These are phyloP conservation scores for Atractosteus spatula DNA, from an alignment of 2,113 vertebrate genomes.

Conservation along the genomic window DNA sequence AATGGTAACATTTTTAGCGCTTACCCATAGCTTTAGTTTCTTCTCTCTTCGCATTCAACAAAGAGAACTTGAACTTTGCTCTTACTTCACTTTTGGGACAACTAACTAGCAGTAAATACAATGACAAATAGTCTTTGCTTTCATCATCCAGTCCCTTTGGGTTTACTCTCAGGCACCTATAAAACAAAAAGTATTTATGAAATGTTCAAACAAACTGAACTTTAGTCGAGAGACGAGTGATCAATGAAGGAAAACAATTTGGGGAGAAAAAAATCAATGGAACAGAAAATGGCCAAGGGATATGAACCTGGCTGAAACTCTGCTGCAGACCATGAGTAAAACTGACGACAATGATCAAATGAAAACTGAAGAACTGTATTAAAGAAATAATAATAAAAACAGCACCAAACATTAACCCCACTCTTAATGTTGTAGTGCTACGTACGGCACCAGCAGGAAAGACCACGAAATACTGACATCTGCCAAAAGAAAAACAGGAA, in stretches of 20 bases:
- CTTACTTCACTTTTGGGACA: constrained; percentile 99
- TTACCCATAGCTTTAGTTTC: constrained; percentile 99
- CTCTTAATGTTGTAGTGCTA: too few species aligned
- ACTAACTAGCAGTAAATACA: constrained; percentile 97
- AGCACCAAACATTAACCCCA: too few species aligned
- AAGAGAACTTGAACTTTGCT: constrained; percentile 98
- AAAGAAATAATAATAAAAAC: too few species aligned
- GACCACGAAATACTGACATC: too few species aligned
- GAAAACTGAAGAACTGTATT: too few species aligned
- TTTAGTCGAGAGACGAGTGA: background rate
- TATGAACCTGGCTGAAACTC: too few species aligned
- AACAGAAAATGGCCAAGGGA: background rate
- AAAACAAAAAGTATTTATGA: constrained; percentile 26
- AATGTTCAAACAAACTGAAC: background rate
- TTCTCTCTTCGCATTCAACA: constrained; percentile 94
- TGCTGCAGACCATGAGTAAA: too few species aligned
- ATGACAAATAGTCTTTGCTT: constrained; percentile 97
- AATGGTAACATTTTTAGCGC: constrained; percentile 30
- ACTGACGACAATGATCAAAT: too few species aligned
- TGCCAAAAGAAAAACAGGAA: too few species aligned
- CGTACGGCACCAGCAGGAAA: too few species aligned
- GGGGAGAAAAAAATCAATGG: background rate
- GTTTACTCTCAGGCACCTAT: constrained; percentile 96
- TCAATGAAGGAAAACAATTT: background rate
- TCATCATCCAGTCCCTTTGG: constrained; percentile 98